These are phyloP conservation scores for Pollenia angustigena DNA, from an alignment of 2,888 invertebrate genomes.

Conservation along the genomic window DNA sequence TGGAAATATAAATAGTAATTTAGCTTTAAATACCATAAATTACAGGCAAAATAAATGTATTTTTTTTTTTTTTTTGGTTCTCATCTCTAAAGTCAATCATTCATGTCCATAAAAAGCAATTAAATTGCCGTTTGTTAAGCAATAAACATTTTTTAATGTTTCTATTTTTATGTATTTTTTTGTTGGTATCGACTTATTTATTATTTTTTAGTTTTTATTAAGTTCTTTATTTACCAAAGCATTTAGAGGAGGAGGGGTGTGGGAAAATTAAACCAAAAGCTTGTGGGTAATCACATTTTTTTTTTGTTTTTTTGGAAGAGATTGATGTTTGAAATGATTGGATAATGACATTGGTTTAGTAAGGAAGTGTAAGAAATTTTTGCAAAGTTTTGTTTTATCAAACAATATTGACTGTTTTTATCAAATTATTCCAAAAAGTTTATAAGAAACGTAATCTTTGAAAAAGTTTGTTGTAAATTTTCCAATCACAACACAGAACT, in stretches of 20 bases:
- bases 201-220: constrained; percentile 12
- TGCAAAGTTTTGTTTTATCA: neutral
- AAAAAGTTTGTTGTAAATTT: too few relatives aligned
- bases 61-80: neutral
- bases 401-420: too few relatives aligned
- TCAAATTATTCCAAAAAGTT: too few relatives aligned
- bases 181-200: constrained; percentile 35
- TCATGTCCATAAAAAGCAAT: constrained; percentile 68
- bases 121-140: constrained; percentile 60
- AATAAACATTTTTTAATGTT: constrained; percentile 54
- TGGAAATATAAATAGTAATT: constrained; percentile 6
- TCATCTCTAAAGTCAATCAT: constrained; percentile 56
- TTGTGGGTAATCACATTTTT: neutral
- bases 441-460: too few relatives aligned
- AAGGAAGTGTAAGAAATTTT: neutral
- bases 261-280: neutral
- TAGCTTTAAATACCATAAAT: constrained; percentile 24
- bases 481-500: too few relatives aligned
- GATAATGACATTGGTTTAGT: neutral
- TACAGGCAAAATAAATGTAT: constrained; percentile 36
- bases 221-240: neutral
- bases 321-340: constrained; percentile 8
- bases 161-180: constrained; percentile 25
- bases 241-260: neutral
- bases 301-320: constrained; percentile 2